A percentile compares a stretch with the other conserved stretches of the same genome.
phyloP scores from a whole-genome alignment of 2,113 vertebrate genomes.

The Channa argus region DNA sequence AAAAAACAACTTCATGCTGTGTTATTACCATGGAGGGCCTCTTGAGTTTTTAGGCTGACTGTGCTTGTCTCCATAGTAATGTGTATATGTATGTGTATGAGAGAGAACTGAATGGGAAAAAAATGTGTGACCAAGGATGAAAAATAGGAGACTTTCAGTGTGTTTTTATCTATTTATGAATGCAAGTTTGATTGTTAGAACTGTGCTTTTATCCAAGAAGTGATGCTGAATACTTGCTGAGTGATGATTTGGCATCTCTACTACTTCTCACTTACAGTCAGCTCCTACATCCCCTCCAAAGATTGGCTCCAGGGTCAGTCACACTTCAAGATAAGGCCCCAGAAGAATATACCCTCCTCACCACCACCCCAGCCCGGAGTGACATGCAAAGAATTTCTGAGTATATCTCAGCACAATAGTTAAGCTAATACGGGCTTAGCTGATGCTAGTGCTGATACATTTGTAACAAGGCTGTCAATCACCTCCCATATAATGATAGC shows the following conservation, averaged over 20 bases:
- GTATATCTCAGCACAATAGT: constrained; percentile 49
- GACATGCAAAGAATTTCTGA: constrained; percentile 19
- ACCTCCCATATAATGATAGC: constrained; percentile 27
- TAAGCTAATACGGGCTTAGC: constrained; percentile 56
- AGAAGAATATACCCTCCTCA: constrained; percentile 33
- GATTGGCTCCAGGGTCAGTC: constrained; percentile 56
- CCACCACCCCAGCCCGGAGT: neutral
- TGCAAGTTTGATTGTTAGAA: constrained; percentile 11
- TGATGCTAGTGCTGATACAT: constrained; percentile 52
- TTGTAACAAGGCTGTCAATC: constrained; percentile 66
- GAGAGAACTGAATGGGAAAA: constrained; percentile 4
- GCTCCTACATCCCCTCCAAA: constrained; percentile 57
- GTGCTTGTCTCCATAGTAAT: constrained; percentile 58
- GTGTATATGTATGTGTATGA: constrained; percentile 5
- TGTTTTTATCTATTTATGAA: constrained; percentile 36
- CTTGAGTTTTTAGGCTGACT: constrained; percentile 48
- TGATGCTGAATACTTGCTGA: constrained; percentile 45
- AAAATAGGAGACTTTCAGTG: constrained; percentile 5
- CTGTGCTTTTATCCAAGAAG: constrained; percentile 30
- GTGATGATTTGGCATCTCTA: constrained; percentile 31
- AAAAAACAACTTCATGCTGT: constrained; percentile 46
- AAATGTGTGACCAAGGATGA: constrained; percentile 25
- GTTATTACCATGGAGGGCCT: constrained; percentile 49
- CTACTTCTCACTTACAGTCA: constrained; percentile 37
- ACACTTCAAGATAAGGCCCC: constrained; percentile 64